Percentiles rank a stretch among this genome's conserved stretches.
Conservation (phyloP, 1,140 invertebrate genomes). For the Calycopis cecrops region DNA sequence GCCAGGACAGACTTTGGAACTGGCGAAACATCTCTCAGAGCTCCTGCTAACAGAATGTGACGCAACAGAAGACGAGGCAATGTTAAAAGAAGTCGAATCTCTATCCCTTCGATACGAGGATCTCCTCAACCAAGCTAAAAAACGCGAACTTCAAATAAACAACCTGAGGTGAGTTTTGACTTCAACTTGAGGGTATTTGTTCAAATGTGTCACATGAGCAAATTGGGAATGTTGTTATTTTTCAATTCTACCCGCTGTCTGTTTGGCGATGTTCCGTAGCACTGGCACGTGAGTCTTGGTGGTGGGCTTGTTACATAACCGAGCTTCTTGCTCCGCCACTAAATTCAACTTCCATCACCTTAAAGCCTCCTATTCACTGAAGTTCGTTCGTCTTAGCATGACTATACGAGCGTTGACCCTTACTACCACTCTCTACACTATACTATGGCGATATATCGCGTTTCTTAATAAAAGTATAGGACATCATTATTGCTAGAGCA, state of each 20-base stretch:
- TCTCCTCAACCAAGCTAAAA: constrained; percentile 82
- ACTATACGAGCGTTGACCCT: too few relatives aligned
- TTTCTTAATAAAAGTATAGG: too few relatives aligned
- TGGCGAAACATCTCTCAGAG: constrained; percentile 85
- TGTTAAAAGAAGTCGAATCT: constrained; percentile 79
- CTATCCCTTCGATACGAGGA: constrained; percentile 81
- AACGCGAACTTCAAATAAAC: constrained; percentile 83
- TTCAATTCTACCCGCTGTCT: constrained; percentile 18
- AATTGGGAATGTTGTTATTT: constrained; percentile 13
- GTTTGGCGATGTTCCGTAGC: constrained; percentile 29
- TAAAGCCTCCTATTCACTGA: too few relatives aligned
- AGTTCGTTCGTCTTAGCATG: too few relatives aligned
- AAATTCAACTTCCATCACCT: too few relatives aligned
- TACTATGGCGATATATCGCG: too few relatives aligned
- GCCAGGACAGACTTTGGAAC: constrained; percentile 75
- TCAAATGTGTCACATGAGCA: constrained; percentile 4
- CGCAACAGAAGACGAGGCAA: constrained; percentile 79
- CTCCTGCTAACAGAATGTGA: constrained; percentile 84
- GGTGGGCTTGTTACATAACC: constrained; percentile 40
- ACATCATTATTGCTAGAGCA: too few relatives aligned
- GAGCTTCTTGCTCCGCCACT: too few relatives aligned
- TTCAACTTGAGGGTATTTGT: neutral
- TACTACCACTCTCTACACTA: too few relatives aligned
- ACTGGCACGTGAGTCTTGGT: constrained; percentile 60
- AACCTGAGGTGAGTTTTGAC: constrained; percentile 78